Evolutionary conservation across 1,140 invertebrate species (phyloP).

Genomic region (Amphibalanus amphitrite): DNA sequence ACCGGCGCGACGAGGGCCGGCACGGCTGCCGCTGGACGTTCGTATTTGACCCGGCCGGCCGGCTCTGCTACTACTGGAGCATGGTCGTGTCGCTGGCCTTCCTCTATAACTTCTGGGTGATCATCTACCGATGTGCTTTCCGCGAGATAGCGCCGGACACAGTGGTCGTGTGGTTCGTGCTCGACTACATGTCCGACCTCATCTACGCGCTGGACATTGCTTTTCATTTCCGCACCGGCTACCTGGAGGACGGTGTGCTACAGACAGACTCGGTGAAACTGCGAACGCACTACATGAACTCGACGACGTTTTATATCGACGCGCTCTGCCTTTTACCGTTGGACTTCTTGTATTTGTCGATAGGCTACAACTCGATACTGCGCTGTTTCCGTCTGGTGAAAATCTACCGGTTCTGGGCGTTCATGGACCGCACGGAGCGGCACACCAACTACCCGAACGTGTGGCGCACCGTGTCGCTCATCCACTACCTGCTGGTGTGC

Average conservation of each 20-base stretch:
- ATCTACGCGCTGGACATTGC: constrained; percentile 89
- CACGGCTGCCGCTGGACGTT: constrained; percentile 55
- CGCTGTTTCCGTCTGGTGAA: constrained; percentile 93
- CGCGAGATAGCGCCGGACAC: constrained; percentile 56
- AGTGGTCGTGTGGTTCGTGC: constrained; percentile 81
- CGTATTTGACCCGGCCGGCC: constrained; percentile 60
- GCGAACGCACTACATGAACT: constrained; percentile 94
- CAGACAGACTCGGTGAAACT: constrained; percentile 87
- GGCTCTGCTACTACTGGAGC: constrained; percentile 88
- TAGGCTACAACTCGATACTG: constrained; percentile 93
- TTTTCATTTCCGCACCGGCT: constrained; percentile 93
- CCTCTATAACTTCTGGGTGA: constrained; percentile 97
- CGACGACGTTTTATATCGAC: constrained; percentile 96
- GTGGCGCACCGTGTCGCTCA: constrained; percentile 57
- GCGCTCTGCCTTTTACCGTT: constrained; percentile 90
- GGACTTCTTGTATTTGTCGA: constrained; percentile 94
- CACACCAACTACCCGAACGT: constrained; percentile 98
- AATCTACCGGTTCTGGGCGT: constrained; percentile 95
- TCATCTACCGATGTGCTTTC: constrained; percentile 96
- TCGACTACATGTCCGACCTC: constrained; percentile 93
- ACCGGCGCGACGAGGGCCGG: neutral
- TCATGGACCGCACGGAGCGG: constrained; percentile 92
- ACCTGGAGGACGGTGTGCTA: constrained; percentile 85
- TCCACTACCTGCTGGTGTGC: constrained; percentile 61
- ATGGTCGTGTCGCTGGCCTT: constrained; percentile 95